Evolutionary conservation across 2,113 vertebrate species (phyloP).

Genomic region (Argyrosomus japonicus): DNA sequence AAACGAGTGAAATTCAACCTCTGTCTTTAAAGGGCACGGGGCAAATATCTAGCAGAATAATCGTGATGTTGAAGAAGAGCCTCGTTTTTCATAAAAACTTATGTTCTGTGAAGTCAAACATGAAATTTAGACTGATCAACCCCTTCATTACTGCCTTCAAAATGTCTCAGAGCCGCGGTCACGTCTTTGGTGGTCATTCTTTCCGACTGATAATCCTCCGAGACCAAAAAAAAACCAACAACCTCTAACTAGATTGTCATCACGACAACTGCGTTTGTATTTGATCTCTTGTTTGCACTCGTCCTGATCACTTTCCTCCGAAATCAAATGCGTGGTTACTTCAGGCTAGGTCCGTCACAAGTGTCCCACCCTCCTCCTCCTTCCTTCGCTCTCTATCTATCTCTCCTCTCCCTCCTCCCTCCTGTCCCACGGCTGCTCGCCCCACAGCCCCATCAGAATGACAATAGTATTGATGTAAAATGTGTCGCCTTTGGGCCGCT

Average conservation of each 20-base stretch:
- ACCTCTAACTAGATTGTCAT: slow-evolving; percentile 46
- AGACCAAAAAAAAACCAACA: not conserved
- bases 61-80: not conserved
- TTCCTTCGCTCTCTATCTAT: not conserved
- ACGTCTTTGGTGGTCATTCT: slow-evolving; percentile 1
- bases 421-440: slow-evolving; percentile 66
- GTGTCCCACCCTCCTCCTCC: slow-evolving; percentile 72
- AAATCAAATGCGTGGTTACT: slow-evolving; percentile 65
- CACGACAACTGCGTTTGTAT: slow-evolving; percentile 10
- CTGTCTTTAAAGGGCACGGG: not conserved
- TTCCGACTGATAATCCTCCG: slow-evolving; percentile 32
- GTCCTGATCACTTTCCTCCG: slow-evolving; percentile 71
- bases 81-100: not conserved
- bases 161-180: not conserved
- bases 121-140: not conserved
- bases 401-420: slow-evolving; percentile 7
- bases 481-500: slow-evolving; percentile 84
- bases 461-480: slow-evolving; percentile 86
- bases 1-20: not conserved
- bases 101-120: slow-evolving; percentile 11
- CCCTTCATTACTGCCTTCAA: slow-evolving; percentile 1
- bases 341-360: slow-evolving; percentile 74
- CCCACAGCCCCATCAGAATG: slow-evolving; percentile 82
- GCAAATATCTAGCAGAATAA: not conserved
- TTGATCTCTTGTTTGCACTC: slow-evolving; percentile 72